Base-by-base conservation (phyloP, 2,113 vertebrate genomes). In the Thunnus maccoyii region DNA sequence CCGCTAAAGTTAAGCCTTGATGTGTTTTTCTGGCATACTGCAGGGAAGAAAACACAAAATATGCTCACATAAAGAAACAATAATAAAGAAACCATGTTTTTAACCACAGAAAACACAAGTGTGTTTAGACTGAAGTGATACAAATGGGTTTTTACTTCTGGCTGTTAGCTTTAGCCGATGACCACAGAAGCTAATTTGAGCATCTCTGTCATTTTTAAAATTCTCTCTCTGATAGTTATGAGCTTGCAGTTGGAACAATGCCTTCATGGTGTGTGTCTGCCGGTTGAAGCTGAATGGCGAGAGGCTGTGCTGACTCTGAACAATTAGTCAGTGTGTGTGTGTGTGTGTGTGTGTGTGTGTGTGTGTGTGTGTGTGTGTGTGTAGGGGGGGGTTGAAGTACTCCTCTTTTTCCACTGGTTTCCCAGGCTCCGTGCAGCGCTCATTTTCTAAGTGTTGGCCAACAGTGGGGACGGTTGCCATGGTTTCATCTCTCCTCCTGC, bases 391-490 rank as follows among this genome's bases (percentile, higher is more conserved):
- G 48, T 71, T 86, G 68, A 76, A 41, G 64, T 36, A 3, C 57
- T 77, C 22, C 30, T 72, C 27, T 58, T 50, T 57, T 63, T 75
- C 9, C 77, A n/a, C 62, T 65, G 80, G 5, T 56, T 80, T 87
- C 83, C 83, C 86, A 90, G 87, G 71, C 82, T 90, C 83, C 85
- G 63, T 44, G 79, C 88, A 52, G 88, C 63, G 60, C 86, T 91
- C 83, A 18, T 91, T 91, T 90, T 86, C 85, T 47, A 61, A 86
- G 86, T 92, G 87, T 86, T 82, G 85, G 72, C 82, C 88, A 91
- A 83, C 89, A 86, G 76, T 79, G 86, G 50, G 85, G 78, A 65
- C 15, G 78, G 93, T 94, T 94, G 92, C 90, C 94, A 94, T 93
- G 94, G 93, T 93, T 94, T 92, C 90, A 75, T 78, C 80, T 78